Conservation (phyloP, 2,113 vertebrate species). For the Python bivittatus region DNA sequence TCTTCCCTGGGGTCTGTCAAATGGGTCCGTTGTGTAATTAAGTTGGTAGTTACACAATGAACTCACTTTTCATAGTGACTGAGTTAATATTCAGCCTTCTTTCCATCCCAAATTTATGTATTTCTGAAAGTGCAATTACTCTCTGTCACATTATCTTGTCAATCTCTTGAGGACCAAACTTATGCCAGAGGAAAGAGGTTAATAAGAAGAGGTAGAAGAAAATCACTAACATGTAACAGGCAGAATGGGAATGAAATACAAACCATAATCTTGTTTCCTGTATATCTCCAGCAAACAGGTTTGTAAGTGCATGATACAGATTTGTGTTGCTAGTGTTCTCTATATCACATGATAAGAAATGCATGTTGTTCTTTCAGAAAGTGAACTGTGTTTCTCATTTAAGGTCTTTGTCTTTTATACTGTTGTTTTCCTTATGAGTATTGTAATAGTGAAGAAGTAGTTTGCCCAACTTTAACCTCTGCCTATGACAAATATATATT, state of each 20-base stretch:
- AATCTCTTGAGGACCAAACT: background rate
- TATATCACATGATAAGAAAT: background rate
- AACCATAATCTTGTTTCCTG: background rate
- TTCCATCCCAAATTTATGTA: background rate
- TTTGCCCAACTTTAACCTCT: background rate
- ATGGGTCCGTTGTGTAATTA: background rate
- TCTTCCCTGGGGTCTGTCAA: background rate
- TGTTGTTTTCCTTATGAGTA: background rate
- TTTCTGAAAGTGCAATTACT: background rate
- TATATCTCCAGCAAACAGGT: background rate
- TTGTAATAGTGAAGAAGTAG: background rate
- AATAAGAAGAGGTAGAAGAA: no score
- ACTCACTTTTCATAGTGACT: background rate
- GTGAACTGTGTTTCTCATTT: background rate
- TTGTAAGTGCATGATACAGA: background rate
- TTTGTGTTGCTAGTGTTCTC: background rate
- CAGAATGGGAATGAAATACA: background rate
- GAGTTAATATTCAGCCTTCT: background rate
- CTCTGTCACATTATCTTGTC: background rate
- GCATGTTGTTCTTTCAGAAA: background rate
- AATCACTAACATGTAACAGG: background rate
- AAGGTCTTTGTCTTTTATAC: background rate
- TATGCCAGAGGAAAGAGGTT: background rate
- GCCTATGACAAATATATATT: background rate
- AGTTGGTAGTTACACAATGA: background rate